Evolutionary conservation across 2,113 vertebrate species (phyloP).

Genomic region (Bubo bubo): DNA sequence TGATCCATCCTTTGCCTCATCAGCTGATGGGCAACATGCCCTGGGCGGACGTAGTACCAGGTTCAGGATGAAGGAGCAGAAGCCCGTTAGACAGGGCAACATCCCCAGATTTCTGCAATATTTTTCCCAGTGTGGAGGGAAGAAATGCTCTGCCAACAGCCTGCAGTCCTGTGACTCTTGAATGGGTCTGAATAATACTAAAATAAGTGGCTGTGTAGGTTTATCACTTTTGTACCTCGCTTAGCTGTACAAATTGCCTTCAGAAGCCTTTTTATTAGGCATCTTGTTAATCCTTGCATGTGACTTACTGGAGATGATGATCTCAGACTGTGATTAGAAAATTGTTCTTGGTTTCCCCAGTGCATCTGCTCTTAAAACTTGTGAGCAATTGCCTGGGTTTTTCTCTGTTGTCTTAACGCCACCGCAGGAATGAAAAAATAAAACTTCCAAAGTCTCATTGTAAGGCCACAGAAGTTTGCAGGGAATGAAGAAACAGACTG

Average conservation of each 20-base stretch:
- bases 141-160: neutral
- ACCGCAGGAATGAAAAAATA: neutral
- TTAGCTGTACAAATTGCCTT: neutral
- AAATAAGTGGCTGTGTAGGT: neutral
- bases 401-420: neutral
- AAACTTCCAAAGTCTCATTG: neutral
- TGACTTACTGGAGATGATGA: neutral
- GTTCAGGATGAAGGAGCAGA: neutral
- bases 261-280: neutral
- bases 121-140: neutral
- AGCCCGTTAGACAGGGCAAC: neutral
- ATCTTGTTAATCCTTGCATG: neutral
- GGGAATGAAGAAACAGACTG: neutral
- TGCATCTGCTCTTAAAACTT: neutral
- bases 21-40: rapidly evolving
- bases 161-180: neutral
- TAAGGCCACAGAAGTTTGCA: neutral
- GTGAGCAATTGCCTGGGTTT: neutral
- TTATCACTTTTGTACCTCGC: neutral
- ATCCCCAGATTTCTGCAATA: neutral
- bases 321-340: neutral
- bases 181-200: neutral
- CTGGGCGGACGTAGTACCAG: neutral
- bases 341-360: neutral
- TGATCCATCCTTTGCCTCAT: rapidly evolving